A percentile compares a stretch with the other conserved stretches of the same genome.
Evolutionary conservation across 1,140 invertebrate species (phyloP).

Genomic region (Eufriesea mexicana): DNA sequence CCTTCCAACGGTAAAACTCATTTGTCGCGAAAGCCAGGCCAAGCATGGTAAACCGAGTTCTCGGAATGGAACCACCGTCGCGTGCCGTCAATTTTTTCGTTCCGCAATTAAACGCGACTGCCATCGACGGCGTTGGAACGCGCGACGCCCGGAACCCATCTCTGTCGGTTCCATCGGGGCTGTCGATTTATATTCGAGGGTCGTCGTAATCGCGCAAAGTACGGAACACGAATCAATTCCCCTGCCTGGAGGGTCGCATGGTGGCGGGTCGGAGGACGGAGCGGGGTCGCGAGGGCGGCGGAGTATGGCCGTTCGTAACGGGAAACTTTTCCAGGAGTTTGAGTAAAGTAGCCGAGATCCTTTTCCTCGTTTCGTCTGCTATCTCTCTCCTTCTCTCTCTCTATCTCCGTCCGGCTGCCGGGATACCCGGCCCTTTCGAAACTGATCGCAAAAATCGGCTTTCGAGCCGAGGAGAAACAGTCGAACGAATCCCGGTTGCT

Average conservation of each 20-base stretch:
- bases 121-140: constrained; percentile 22
- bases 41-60: no score
- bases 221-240: constrained; percentile 72
- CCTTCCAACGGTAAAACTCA: constrained; percentile 23
- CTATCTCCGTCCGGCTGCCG: background rate
- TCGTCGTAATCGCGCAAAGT: constrained; percentile 70
- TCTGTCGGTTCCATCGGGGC: constrained; percentile 26
- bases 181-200: constrained; percentile 72
- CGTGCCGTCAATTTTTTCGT: constrained; percentile 44
- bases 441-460: constrained; percentile 73
- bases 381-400: background rate
- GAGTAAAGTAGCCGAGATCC: constrained; percentile 72
- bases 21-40: constrained; percentile 18
- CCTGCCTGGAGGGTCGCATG: constrained; percentile 50
- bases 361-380: constrained; percentile 3
- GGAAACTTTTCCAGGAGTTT: constrained; percentile 74
- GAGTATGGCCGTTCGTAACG: constrained; percentile 44
- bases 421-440: constrained; percentile 57
- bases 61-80: constrained; percentile 29
- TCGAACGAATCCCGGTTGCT: constrained; percentile 59
- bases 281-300: background rate
- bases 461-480: constrained; percentile 57
- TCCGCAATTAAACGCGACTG: constrained; percentile 55
- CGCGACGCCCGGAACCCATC: constrained; percentile 32
- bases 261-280: background rate